Evolutionary conservation across 53 echinoderm and acorn worm genomes (phyloP).

Genomic region (Holothuria leucospilota): DNA sequence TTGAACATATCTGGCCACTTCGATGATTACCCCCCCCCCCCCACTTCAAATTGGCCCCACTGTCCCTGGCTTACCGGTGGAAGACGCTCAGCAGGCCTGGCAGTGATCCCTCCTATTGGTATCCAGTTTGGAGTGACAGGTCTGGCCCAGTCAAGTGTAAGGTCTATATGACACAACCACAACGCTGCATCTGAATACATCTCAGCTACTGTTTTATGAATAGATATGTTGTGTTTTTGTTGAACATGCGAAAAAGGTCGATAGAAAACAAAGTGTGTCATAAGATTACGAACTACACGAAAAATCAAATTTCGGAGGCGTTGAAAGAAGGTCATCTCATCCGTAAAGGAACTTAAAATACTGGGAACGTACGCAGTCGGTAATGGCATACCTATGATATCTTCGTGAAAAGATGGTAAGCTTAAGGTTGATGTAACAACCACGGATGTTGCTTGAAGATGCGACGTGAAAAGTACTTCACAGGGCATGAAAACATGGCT

Average conservation of each 20-base stretch:
- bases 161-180: conserved; percentile 10
- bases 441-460: neutral
- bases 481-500: too few relatives aligned
- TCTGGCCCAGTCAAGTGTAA: conserved; percentile 20
- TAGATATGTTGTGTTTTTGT: neutral
- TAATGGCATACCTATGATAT: conserved; percentile 1
- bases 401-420: conserved; percentile 18
- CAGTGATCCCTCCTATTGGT: conserved; percentile 6
- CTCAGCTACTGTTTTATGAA: neutral
- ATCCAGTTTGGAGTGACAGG: conserved; percentile 32
- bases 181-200: neutral
- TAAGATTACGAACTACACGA: neutral
- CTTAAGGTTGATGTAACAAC: neutral
- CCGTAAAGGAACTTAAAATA: neutral
- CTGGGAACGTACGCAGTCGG: neutral
- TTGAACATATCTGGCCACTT: too few relatives aligned
- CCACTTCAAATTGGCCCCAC: too few relatives aligned
- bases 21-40: too few relatives aligned
- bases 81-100: neutral
- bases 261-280: neutral
- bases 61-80: neutral
- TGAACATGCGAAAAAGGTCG: neutral
- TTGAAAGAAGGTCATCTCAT: conserved; percentile 12
- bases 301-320: neutral
- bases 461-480: too few relatives aligned